Base-by-base conservation (phyloP, 2,888 invertebrate species). In the Dysmachus trigonus region DNA sequence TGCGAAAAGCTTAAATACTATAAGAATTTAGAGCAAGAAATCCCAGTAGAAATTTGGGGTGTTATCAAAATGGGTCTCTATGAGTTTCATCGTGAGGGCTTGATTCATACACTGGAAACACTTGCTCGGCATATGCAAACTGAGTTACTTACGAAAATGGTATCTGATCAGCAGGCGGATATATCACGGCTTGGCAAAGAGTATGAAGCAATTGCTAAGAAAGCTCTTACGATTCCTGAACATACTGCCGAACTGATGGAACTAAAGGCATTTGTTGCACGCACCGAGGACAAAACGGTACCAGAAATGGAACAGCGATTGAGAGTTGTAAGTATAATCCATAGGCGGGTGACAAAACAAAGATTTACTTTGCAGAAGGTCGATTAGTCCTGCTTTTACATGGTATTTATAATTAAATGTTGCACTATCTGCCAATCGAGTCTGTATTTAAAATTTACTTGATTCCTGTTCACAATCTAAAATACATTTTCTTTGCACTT, bases 231-330 rank as follows among this genome's bases (percentile, higher is more conserved):
- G 0, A 94, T 95, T 0, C 98, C 99, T 0, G 93, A 94, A 8
- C 96, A 96, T 90, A 98, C 98, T 0, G 95, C 96, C 0, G 96
- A 97, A 88, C 92, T 99, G 77, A 97, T 98, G 96, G 95, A 95
- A 1, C 93, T 98, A 8, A 96, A 96, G 88, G 94, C 94, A 0
- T 98, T 96, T 91, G 95, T 96, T 72, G 94, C 94, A 87, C 95
- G 94, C 88, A 95, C 96, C 0, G 96, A 97, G 91, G 95, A 94
- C 4, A 93, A 94, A 77, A 92, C 95, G 0, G 92, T 96, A 0
- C 92, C 93, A 0, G 94, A 95, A 88, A 95, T 98, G 95, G 97
- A 98, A 91, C 94, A 95, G 85, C 94, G 95, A 71, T 92, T 98
- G 8, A 94, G 94, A 86, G 93, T 94, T 85, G 94, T 95, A 6